Evolutionary conservation across 2,113 vertebrate genomes (phyloP).

Genomic region (Burhinus bistriatus): DNA sequence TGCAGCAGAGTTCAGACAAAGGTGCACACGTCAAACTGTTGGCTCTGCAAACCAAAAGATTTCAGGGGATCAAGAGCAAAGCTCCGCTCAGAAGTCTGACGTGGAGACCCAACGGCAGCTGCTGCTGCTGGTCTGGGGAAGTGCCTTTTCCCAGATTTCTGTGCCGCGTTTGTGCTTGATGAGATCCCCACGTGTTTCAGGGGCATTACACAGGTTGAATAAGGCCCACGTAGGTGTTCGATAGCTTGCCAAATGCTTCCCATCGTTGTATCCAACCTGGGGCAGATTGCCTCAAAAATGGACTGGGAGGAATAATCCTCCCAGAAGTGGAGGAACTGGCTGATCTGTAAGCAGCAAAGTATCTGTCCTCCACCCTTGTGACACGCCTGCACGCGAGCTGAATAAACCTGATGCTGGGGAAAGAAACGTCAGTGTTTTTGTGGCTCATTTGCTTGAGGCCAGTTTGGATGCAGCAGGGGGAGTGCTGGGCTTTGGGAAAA

Average conservation of each 20-base stretch:
- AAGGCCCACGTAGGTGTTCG: background rate
- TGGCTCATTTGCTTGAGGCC: background rate
- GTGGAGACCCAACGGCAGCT: background rate
- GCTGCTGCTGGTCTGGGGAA: background rate
- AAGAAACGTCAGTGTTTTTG: background rate
- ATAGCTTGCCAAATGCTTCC: background rate
- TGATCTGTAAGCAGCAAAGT: background rate
- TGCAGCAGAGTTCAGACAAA: background rate
- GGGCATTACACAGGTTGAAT: background rate
- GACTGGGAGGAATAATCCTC: background rate
- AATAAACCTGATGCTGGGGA: background rate
- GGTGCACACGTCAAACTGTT: background rate
- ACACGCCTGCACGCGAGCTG: background rate
- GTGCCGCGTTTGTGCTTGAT: background rate
- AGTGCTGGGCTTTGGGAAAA: background rate
- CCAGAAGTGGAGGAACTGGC: background rate
- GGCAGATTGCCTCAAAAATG: background rate
- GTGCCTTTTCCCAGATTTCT: background rate
- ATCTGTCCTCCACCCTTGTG: background rate
- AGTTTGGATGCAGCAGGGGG: background rate
- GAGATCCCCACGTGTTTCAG: background rate
- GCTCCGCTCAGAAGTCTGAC: background rate
- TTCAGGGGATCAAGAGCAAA: conserved; percentile 18
- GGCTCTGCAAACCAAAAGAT: conserved; percentile 24
- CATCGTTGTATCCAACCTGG: background rate